Conservation (phyloP, 2,113 vertebrate species). For the Indicator maculatus region DNA sequence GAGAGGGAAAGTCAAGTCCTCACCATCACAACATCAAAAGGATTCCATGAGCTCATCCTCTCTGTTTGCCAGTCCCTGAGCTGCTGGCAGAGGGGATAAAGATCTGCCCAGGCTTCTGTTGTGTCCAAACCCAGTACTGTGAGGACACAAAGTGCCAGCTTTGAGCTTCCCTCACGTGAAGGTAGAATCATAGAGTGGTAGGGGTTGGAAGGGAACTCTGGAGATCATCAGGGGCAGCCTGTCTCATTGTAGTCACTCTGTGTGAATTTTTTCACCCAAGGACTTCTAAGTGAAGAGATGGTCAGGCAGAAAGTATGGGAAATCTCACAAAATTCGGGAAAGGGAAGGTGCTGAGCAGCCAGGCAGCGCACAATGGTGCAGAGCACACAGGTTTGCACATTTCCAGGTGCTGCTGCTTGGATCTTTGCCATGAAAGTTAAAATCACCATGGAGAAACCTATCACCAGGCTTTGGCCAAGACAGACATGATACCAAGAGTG, state of each 20-base stretch:
- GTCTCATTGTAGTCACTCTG: no score
- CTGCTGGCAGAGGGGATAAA: not conserved
- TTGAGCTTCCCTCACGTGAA: not conserved
- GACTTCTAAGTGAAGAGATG: not conserved
- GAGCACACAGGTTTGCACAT: accelerated
- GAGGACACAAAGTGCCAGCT: not conserved
- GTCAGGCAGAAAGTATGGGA: not conserved
- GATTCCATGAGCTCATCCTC: not conserved
- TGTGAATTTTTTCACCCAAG: not conserved
- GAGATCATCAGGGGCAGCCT: no score
- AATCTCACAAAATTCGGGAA: not conserved
- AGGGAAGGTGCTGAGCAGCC: not conserved
- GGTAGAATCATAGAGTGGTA: no score
- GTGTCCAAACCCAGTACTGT: not conserved
- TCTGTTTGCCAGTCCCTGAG: not conserved
- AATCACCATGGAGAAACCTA: not conserved
- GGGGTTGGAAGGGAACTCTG: no score
- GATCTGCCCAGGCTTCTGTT: not conserved
- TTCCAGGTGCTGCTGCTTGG: not conserved
- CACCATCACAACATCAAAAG: accelerated
- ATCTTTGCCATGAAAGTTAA: not conserved
- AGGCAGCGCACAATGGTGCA: accelerated
- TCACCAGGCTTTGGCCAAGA: not conserved
- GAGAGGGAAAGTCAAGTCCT: not conserved
- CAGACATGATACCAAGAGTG: accelerated